Conservation (phyloP, 2,888 invertebrate species). For the Leptura quadrifasciata region DNA sequence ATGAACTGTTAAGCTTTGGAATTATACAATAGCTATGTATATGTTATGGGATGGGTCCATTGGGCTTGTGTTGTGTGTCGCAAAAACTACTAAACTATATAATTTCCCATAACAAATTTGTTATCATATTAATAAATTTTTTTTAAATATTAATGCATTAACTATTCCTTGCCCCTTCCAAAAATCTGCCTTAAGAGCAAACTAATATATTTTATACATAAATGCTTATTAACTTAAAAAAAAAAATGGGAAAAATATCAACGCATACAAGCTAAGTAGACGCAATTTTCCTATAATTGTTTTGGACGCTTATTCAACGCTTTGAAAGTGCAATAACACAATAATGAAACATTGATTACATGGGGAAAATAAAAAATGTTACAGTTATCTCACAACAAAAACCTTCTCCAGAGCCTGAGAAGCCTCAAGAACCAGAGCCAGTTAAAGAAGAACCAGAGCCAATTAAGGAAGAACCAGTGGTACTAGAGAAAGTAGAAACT, state of each 20-base stretch:
- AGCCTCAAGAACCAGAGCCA: conserved; percentile 17
- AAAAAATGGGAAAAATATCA: conserved; percentile 32
- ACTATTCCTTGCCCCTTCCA: conserved; percentile 36
- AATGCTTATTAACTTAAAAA: conserved; percentile 46
- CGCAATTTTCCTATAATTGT: conserved; percentile 33
- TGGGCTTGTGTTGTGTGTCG: conserved; percentile 38
- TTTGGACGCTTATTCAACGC: conserved; percentile 37
- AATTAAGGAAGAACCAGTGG: conserved; percentile 28
- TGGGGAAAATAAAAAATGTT: conserved; percentile 42
- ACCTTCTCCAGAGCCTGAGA: conserved; percentile 27
- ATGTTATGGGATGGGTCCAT: conserved; percentile 48
- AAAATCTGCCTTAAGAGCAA: neutral
- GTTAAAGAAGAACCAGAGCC: conserved; percentile 8
- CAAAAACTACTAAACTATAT: conserved; percentile 30
- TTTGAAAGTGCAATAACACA: conserved; percentile 32
- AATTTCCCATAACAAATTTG: conserved; percentile 40
- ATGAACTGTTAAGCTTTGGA: conserved; percentile 12
- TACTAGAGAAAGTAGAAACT: conserved; percentile 32
- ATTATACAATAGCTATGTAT: neutral
- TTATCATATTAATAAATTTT: conserved; percentile 49
- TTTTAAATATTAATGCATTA: conserved; percentile 49
- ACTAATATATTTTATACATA: conserved; percentile 20
- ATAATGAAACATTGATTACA: conserved; percentile 35
- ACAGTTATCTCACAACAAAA: conserved; percentile 39
- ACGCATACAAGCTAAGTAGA: conserved; percentile 30